These are phyloP conservation scores for Piliocolobus tephrosceles DNA, from an alignment of 2,113 vertebrate species.

Conservation along the genomic window DNA sequence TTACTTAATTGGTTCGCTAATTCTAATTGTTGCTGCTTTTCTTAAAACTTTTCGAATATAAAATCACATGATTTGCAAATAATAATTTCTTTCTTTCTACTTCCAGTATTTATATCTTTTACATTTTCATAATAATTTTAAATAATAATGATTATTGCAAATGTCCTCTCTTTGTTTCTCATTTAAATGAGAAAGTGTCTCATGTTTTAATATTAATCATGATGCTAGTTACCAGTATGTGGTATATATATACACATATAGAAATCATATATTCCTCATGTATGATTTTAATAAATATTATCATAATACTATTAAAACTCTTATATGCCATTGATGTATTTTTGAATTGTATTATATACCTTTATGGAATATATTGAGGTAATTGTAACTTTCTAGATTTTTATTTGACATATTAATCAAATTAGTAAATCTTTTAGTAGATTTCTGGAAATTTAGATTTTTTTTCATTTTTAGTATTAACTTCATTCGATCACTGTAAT, in stretches of 20 bases:
- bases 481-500: neutral
- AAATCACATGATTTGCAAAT: constrained; percentile 59
- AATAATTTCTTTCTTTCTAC: constrained; percentile 44
- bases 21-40: constrained; percentile 49
- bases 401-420: neutral
- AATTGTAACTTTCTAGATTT: neutral
- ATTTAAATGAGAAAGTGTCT: neutral
- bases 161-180: constrained; percentile 48
- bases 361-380: neutral
- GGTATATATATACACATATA: neutral
- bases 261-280: neutral
- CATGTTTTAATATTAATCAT: constrained; percentile 14
- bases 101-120: constrained; percentile 36
- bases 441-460: neutral
- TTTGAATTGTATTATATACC: neutral
- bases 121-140: constrained; percentile 54
- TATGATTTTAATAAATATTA: neutral
- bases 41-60: constrained; percentile 14
- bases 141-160: constrained; percentile 59
- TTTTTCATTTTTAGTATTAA: neutral
- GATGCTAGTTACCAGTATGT: neutral
- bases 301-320: neutral
- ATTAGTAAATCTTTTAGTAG: neutral
- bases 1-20: constrained; percentile 56
- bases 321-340: neutral